Conservation (phyloP, 2,888 invertebrate species). For the Antitype chi region DNA sequence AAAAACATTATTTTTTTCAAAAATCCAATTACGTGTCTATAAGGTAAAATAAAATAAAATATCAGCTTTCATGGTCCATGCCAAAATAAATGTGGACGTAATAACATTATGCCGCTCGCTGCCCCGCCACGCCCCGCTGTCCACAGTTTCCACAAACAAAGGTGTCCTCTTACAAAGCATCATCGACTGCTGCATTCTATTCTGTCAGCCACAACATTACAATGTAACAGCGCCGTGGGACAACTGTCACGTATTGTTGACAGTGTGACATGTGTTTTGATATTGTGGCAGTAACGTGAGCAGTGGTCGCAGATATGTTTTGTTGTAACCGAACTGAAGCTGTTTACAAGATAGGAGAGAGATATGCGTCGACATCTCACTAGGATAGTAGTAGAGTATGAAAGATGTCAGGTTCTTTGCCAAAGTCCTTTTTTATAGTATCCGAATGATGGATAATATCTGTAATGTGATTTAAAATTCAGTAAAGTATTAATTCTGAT, state of each 20-base stretch:
- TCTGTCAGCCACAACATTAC: constrained; percentile 7
- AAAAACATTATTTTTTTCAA: too few relatives aligned
- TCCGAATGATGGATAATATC: not conserved
- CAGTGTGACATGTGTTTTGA: constrained; percentile 16
- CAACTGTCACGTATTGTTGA: constrained; percentile 39
- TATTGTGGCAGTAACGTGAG: constrained; percentile 43
- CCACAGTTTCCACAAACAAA: constrained; percentile 63
- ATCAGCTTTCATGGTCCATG: not conserved
- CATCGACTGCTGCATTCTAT: constrained; percentile 3
- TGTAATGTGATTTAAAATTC: not conserved
- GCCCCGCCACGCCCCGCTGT: constrained; percentile 29
- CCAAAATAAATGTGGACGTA: constrained; percentile 7
- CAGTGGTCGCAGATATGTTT: not conserved
- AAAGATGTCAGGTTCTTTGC: not conserved
- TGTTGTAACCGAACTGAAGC: not conserved
- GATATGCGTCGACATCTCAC: not conserved
- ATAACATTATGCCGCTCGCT: not conserved
- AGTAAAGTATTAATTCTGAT: not conserved
- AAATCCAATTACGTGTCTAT: not conserved
- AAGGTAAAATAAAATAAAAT: not conserved
- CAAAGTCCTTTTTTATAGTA: not conserved
- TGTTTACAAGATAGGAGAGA: constrained; percentile 1
- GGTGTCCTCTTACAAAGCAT: constrained; percentile 63
- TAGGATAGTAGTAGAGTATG: not conserved
- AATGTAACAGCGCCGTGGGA: not conserved